A percentile compares a stretch with the other conserved stretches of the same genome.
These are phyloP conservation scores for Stegostoma tigrinum DNA, from an alignment of 2,113 vertebrate species.

Conservation along the genomic window DNA sequence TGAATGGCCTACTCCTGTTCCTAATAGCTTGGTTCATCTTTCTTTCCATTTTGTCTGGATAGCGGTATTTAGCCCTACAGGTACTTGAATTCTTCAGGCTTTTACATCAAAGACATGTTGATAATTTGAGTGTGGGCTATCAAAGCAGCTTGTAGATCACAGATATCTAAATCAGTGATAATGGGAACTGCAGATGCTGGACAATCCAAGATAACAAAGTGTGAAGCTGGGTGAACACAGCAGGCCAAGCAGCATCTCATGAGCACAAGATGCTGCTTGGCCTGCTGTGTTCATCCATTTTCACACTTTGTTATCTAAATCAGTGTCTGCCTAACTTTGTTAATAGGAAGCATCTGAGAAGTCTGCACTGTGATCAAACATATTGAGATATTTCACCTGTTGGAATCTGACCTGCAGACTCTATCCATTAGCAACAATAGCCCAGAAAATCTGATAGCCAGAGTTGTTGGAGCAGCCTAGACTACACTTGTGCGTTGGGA, in stretches of 20 bases:
- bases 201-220: too few relatives aligned
- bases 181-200: too few relatives aligned
- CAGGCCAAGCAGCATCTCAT: too few relatives aligned
- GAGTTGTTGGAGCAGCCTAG: too few relatives aligned
- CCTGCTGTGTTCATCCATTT: too few relatives aligned
- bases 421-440: background rate
- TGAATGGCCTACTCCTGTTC: too few relatives aligned
- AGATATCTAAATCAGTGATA: background rate
- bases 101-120: background rate
- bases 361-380: background rate
- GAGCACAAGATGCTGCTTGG: too few relatives aligned
- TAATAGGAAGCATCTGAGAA: background rate
- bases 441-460: too few relatives aligned
- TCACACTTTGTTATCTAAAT: too few relatives aligned
- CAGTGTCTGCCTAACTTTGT: background rate
- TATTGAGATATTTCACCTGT: background rate
- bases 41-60: background rate
- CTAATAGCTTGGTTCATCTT: too few relatives aligned
- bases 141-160: background rate
- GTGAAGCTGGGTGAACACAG: too few relatives aligned
- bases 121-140: background rate
- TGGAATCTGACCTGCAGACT: background rate
- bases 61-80: background rate
- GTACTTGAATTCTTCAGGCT: background rate
- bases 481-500: too few relatives aligned